Conservation (phyloP, 2,797 vertebrate genomes). For the Hylomyscus alleni region DNA sequence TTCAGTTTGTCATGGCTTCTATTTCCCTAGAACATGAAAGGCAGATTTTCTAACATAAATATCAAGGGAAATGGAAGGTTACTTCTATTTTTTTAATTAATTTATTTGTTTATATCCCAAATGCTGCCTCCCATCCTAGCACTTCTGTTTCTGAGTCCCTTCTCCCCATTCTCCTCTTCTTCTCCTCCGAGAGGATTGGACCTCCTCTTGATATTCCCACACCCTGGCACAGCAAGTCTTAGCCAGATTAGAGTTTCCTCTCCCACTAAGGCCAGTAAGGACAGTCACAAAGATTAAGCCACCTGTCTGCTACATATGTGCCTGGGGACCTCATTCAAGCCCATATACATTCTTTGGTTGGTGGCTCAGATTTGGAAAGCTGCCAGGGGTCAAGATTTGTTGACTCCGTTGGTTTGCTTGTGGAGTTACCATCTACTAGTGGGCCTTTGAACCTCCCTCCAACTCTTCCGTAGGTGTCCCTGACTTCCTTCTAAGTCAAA, state of each 20-base stretch:
- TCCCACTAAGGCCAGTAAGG: neutral
- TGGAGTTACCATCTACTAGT: neutral
- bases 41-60: neutral
- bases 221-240: neutral
- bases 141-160: too few species aligned
- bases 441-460: neutral
- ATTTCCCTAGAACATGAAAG: neutral
- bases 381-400: neutral
- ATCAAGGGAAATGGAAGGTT: accelerated
- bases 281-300: neutral
- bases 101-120: too few species aligned
- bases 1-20: neutral
- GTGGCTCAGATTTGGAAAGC: neutral
- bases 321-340: neutral
- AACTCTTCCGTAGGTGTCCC: neutral
- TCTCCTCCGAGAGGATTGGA: too few species aligned
- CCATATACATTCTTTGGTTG: neutral
- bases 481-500: neutral
- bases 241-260: neutral
- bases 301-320: neutral
- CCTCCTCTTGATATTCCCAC: too few species aligned
- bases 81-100: neutral
- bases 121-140: too few species aligned
- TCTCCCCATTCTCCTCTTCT: too few species aligned
- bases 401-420: neutral